Evolutionary conservation across 2,888 invertebrate species (phyloP).

Genomic region (Crioceris asparagi): DNA sequence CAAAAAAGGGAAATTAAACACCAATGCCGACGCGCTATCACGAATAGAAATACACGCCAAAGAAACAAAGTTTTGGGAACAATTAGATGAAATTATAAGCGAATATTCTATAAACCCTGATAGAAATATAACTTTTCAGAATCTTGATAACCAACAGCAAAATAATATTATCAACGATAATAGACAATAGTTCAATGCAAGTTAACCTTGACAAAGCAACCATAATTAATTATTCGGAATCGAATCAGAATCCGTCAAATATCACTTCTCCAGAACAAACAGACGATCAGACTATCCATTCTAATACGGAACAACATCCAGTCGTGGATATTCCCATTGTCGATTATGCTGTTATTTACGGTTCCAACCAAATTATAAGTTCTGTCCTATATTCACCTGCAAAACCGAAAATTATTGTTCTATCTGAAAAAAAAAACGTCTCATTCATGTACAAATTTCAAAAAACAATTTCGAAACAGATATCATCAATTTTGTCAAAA

Average conservation of each 20-base stretch:
- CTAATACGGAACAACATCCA: slow-evolving; percentile 10
- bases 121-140: too few species aligned
- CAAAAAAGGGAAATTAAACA: slow-evolving; percentile 11
- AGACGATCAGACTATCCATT: slow-evolving; percentile 11
- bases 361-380: slow-evolving; percentile 14
- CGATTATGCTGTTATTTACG: slow-evolving; percentile 12
- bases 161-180: too few species aligned
- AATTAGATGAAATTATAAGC: slow-evolving; percentile 1
- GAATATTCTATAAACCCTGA: too few species aligned
- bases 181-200: slow-evolving; percentile 3
- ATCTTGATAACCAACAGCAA: too few species aligned
- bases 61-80: background rate
- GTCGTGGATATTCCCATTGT: slow-evolving; percentile 9
- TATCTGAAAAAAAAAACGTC: slow-evolving; percentile 11
- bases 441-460: slow-evolving; percentile 12
- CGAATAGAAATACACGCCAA: slow-evolving; percentile 7
- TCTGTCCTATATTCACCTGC: slow-evolving; percentile 9
- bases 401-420: slow-evolving; percentile 8
- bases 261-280: too few species aligned
- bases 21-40: slow-evolving; percentile 11
- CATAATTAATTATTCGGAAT: background rate
- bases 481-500: slow-evolving; percentile 12
- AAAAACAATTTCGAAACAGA: slow-evolving; percentile 13
- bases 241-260: background rate
- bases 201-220: background rate